Base-by-base conservation (phyloP, 2,888 invertebrate genomes). In the Plutella xylostella region DNA sequence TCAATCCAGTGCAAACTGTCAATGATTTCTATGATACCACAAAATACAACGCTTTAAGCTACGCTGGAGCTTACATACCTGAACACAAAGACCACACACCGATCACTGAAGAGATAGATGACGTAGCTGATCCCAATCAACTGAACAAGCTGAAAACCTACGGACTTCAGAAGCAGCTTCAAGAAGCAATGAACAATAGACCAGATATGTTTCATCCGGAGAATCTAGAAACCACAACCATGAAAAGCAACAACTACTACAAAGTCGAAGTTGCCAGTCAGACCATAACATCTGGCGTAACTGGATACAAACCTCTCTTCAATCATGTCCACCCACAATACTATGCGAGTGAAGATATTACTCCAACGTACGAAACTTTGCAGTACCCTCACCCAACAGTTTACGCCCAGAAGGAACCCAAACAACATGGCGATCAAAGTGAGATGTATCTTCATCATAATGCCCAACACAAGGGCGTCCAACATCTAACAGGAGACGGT, bases 91-190 rank as follows among this genome's bases (percentile, higher is more conserved):
- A 79, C 47, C 63, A 76, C 46, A 84, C 64, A 33, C 85, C 85
- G 1, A 82, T 85, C 22, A 72, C 68, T 18, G 86, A 86, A 66
- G 68, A 78, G 33, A 55, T 76, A 2, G 65, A 74, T 33, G 85
- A 85, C 45, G 58, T 82, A 40, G 74, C 72, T 43, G 76, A 85
- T 53, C 68, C 74, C 1, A 63, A 66, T 44, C 53, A 58, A 50
- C 51, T 54, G 20, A 54, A 56, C 14, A 63, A 51, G 44, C 52
- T 57, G 6, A 51, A 55, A 42, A 47, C 57, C 12, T 60, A 54
- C 25, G 54, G 55, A n/a, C 28, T 59, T 3, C 57, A 64, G 48
- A 17, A 15, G 14, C 34, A 34, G 34, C 17, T 34, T 15, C 34
- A 34, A 38, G 1, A 38, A 17, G n/a, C n/a, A n/a, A n/a, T n/a